These are phyloP conservation scores for Lophius americanus DNA, from an alignment of 2,797 vertebrate genomes.

Conservation along the genomic window DNA sequence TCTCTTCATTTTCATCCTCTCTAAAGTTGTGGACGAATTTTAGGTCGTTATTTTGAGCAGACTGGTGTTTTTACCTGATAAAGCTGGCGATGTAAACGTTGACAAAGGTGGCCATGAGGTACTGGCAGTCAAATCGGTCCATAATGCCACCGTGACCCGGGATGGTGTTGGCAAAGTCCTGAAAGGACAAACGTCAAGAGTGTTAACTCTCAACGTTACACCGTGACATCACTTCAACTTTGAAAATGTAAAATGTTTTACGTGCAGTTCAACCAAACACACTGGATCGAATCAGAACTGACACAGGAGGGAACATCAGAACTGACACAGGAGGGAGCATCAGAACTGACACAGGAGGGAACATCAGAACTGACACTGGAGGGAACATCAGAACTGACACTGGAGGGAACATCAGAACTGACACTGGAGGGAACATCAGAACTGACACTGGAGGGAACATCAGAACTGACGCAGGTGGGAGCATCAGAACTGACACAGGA, in stretches of 20 bases:
- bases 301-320: not conserved
- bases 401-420: not conserved
- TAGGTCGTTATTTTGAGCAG: too few species aligned
- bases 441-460: not conserved
- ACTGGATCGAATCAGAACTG: not conserved
- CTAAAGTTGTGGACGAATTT: too few species aligned
- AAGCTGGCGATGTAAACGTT: conserved; percentile 99
- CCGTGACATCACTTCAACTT: too few species aligned
- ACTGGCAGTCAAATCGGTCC: conserved; percentile 99
- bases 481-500: not conserved
- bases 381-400: not conserved
- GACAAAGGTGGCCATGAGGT: conserved; percentile 98
- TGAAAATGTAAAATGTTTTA: not conserved
- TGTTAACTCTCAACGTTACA: too few species aligned
- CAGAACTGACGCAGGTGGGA: not conserved
- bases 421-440: not conserved
- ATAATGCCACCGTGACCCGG: conserved; percentile 98
- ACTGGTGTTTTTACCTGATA: conserved; percentile 86
- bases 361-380: not conserved
- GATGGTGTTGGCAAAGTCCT: conserved; percentile 99
- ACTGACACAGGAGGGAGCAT: not conserved
- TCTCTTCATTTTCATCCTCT: too few species aligned
- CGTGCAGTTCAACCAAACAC: not conserved
- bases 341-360: not conserved
- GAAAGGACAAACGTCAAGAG: conserved; percentile 13